Conservation (phyloP, 1,140 invertebrate genomes). For the Scylla paramamosain region DNA sequence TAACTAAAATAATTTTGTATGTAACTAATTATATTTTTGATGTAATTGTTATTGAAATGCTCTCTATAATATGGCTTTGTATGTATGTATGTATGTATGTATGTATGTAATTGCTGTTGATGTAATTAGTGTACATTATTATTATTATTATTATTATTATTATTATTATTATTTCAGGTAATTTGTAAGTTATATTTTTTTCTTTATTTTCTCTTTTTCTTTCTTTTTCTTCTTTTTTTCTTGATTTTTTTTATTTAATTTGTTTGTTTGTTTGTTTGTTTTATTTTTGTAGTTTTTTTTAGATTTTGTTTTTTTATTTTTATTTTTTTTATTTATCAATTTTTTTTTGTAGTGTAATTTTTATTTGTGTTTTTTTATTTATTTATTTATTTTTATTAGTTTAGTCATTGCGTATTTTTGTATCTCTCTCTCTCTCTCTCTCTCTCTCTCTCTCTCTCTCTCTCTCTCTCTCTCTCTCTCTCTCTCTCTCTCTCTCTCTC, state of each 20-base stretch:
- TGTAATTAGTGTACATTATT: background rate
- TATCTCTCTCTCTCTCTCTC: background rate
- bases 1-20: background rate
- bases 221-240: too few relatives aligned
- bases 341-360: too few relatives aligned
- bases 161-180: background rate
- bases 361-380: too few relatives aligned
- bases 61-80: background rate
- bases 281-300: too few relatives aligned
- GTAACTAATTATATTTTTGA: background rate
- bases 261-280: background rate
- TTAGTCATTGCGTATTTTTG: too few relatives aligned
- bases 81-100: slow-evolving; percentile 48
- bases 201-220: background rate
- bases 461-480: too few relatives aligned
- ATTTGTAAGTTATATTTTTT: background rate
- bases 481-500: too few relatives aligned
- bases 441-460: too few relatives aligned
- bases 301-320: too few relatives aligned
- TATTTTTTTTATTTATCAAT: too few relatives aligned
- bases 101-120: background rate
- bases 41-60: background rate
- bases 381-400: too few relatives aligned
- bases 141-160: too few relatives aligned
- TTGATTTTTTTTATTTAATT: background rate